These are phyloP conservation scores for Chionoecetes opilio DNA, from an alignment of 1,140 invertebrate species.

Conservation along the genomic window DNA sequence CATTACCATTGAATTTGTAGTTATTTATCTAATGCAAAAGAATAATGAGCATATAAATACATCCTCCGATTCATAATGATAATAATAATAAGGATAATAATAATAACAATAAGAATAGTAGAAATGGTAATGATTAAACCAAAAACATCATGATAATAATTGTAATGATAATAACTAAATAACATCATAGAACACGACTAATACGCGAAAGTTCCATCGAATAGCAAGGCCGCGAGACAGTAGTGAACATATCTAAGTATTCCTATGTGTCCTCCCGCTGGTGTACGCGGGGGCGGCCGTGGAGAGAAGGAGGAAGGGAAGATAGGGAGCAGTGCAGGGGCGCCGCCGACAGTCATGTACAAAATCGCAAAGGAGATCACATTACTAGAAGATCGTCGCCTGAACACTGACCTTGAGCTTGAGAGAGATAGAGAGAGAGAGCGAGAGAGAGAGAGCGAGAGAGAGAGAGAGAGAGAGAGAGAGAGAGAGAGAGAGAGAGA, in stretches of 20 bases:
- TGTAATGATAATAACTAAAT: too few relatives aligned
- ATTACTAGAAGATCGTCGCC: background rate
- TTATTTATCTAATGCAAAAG: background rate
- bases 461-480: background rate
- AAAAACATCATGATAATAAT: too few relatives aligned
- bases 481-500: slow-evolving; percentile 10
- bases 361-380: slow-evolving; percentile 28
- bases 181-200: background rate
- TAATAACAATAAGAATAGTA: too few relatives aligned
- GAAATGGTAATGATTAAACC: too few relatives aligned
- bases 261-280: background rate
- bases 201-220: background rate
- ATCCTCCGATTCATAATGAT: background rate
- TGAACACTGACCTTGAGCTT: background rate
- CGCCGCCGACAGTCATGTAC: background rate
- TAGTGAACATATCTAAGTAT: background rate
- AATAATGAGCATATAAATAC: background rate
- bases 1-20: too few relatives aligned
- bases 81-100: too few relatives aligned
- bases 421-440: too few relatives aligned
- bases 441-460: too few relatives aligned
- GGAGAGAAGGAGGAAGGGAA: too few relatives aligned
- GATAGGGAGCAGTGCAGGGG: background rate
- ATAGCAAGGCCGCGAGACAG: background rate
- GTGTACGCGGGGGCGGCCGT: too few relatives aligned